A percentile compares a stretch with the other conserved stretches of the same genome.
Evolutionary conservation across 2,888 invertebrate species (phyloP).

Genomic region (Cybosia mesomella): DNA sequence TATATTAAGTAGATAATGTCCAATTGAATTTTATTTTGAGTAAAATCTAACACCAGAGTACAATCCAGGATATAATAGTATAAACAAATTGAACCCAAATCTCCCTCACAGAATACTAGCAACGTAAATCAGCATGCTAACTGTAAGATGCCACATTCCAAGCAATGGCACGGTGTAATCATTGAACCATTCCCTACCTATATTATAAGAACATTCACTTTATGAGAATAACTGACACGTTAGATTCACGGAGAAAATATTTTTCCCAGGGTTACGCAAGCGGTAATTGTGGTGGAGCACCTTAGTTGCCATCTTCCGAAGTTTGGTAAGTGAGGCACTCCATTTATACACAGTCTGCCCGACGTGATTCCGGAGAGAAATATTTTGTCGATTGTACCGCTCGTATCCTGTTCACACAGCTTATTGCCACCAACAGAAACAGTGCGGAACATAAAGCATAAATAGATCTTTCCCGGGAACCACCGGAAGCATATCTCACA

Average conservation of each 20-base stretch:
- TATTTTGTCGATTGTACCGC: constrained; percentile 87
- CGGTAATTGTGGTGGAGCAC: constrained; percentile 87
- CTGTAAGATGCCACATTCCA: constrained; percentile 74
- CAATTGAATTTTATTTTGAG: constrained; percentile 63
- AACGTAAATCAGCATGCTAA: constrained; percentile 78
- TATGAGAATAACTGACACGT: constrained; percentile 84
- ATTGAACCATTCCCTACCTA: constrained; percentile 63
- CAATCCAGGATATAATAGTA: constrained; percentile 65
- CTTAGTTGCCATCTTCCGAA: constrained; percentile 87
- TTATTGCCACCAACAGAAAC: constrained; percentile 76
- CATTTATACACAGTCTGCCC: constrained; percentile 85
- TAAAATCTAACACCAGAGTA: constrained; percentile 64
- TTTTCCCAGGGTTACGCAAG: constrained; percentile 87
- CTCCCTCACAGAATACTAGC: constrained; percentile 70
- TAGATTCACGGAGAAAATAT: constrained; percentile 87
- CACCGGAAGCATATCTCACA: constrained; percentile 82
- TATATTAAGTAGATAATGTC: constrained; percentile 68
- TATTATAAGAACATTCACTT: constrained; percentile 80
- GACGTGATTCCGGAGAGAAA: constrained; percentile 87
- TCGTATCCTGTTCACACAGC: constrained; percentile 78
- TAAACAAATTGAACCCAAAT: constrained; percentile 59
- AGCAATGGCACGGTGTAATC: constrained; percentile 73
- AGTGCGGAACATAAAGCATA: constrained; percentile 85
- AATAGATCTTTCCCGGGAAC: constrained; percentile 86
- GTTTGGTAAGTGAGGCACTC: constrained; percentile 87